phyloP scores from a whole-genome alignment of 2,888 invertebrate genomes.

The Volucella inanis region DNA sequence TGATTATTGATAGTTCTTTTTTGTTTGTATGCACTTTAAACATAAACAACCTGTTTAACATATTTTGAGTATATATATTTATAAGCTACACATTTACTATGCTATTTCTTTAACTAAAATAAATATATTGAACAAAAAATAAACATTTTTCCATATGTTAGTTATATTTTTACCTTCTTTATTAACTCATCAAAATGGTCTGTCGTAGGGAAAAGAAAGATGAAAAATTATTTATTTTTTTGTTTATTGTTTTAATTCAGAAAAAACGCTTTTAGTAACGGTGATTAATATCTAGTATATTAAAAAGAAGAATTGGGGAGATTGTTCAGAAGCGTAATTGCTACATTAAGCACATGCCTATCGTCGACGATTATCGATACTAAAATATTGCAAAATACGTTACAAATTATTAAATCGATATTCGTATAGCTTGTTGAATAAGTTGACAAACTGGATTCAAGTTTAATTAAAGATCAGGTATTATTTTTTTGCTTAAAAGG shows the following conservation, averaged over 20 bases:
- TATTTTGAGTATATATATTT: neutral
- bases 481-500: too few relatives aligned
- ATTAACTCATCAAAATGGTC: slow-evolving; percentile 82
- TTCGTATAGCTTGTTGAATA: too few relatives aligned
- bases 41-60: too few relatives aligned
- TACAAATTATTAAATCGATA: too few relatives aligned
- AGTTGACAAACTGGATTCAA: too few relatives aligned
- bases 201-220: slow-evolving; percentile 83
- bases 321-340: neutral
- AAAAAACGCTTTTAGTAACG: slow-evolving; percentile 72
- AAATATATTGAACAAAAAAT: slow-evolving; percentile 19
- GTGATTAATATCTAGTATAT: slow-evolving; percentile 48
- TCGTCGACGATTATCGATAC: neutral
- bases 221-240: slow-evolving; percentile 82
- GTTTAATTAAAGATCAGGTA: too few relatives aligned
- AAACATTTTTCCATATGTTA: slow-evolving; percentile 44
- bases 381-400: neutral
- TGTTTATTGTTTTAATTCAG: slow-evolving; percentile 80
- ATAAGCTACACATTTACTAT: neutral
- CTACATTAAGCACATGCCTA: neutral
- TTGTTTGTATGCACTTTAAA: too few relatives aligned
- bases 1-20: slow-evolving; percentile 9
- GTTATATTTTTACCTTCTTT: slow-evolving; percentile 81
- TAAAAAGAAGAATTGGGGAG: slow-evolving; percentile 2
- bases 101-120: neutral